phyloP scores from a whole-genome alignment of 2,113 vertebrate genomes.

The Epinephelus fuscoguttatus region DNA sequence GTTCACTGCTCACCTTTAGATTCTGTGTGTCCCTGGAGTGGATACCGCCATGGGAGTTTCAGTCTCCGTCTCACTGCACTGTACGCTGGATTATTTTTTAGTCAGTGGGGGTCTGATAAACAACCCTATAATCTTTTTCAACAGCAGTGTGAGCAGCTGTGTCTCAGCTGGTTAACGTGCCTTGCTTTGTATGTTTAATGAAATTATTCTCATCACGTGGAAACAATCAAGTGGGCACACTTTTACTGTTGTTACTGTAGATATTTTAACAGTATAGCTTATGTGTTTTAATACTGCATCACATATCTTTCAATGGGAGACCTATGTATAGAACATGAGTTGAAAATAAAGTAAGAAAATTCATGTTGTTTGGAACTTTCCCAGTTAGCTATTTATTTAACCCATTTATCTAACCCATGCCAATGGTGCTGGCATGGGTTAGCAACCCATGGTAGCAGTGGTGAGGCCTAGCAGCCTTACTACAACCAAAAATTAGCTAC shows the following conservation, averaged over 20 bases:
- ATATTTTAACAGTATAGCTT: neutral
- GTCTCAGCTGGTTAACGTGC: slow-evolving; percentile 19
- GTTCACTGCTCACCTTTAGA: too few relatives aligned
- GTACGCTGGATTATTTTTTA: neutral
- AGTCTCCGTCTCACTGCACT: neutral
- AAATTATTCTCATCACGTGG: neutral
- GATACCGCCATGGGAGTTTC: neutral
- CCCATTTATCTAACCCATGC: too few relatives aligned
- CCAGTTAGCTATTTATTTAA: too few relatives aligned
- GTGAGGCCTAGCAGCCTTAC: too few relatives aligned
- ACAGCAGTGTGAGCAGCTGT: neutral
- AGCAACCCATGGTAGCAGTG: too few relatives aligned
- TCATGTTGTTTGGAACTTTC: neutral
- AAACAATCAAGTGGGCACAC: neutral
- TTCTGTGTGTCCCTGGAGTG: neutral
- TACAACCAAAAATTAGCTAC: too few relatives aligned
- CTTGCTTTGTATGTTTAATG: neutral
- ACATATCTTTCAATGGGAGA: too few relatives aligned
- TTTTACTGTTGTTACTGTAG: neutral
- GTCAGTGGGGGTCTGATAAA: slow-evolving; percentile 20
- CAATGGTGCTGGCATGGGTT: too few relatives aligned
- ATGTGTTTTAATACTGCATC: neutral
- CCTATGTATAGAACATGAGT: too few relatives aligned
- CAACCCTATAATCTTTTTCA: slow-evolving; percentile 20
- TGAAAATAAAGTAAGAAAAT: neutral